A percentile compares a stretch with the other conserved stretches of the same genome.
phyloP scores from a whole-genome alignment of 2,113 vertebrate genomes.

The Laticauda laticaudata region DNA sequence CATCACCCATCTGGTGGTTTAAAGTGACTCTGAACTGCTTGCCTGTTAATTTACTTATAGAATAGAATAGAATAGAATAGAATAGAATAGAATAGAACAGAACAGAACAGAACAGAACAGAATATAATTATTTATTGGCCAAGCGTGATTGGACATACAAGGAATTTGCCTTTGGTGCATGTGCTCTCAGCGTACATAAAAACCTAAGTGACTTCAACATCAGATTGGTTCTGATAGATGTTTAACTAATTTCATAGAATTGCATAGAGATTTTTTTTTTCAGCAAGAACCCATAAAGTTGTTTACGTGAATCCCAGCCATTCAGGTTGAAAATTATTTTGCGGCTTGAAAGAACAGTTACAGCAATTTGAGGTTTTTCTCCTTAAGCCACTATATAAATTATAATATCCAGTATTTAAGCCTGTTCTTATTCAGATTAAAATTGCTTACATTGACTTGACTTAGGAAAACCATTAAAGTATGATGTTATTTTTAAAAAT shows the following conservation, averaged over 20 bases:
- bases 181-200: too few species aligned
- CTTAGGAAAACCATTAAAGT: background rate
- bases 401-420: background rate
- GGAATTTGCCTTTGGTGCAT: too few species aligned
- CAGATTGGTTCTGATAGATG: background rate
- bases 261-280: background rate
- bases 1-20: background rate
- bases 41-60: too few species aligned
- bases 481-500: background rate
- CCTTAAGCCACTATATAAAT: background rate
- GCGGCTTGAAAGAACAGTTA: background rate
- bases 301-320: background rate
- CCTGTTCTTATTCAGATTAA: background rate
- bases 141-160: too few species aligned
- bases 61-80: too few species aligned
- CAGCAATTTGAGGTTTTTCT: background rate
- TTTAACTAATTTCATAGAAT: background rate
- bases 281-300: background rate
- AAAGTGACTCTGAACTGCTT: background rate
- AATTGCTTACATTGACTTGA: conserved; percentile 9
- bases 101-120: too few species aligned
- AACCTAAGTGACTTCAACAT: background rate
- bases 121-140: too few species aligned
- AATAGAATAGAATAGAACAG: too few species aligned
- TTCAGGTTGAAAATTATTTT: background rate